phyloP scores from a whole-genome alignment of 2,113 vertebrate genomes.

The Tychaedon coryphoeus region DNA sequence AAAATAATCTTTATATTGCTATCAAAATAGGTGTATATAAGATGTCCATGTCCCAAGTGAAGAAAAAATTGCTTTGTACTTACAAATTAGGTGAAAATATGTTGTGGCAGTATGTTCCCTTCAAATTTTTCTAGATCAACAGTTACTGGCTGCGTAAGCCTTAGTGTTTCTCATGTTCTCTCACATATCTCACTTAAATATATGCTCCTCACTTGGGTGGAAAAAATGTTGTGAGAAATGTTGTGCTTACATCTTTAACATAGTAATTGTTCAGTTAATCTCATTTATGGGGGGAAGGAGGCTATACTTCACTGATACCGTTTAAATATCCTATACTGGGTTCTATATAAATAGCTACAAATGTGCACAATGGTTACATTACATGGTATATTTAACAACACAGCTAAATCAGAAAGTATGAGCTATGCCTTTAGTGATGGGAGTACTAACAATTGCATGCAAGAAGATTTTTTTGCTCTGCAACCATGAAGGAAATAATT shows the following conservation, averaged over 20 bases:
- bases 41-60: not conserved
- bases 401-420: slow-evolving; percentile 36
- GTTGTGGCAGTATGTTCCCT: not conserved
- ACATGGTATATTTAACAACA: slow-evolving; percentile 69
- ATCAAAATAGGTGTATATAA: not conserved
- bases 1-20: not conserved
- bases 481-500: slow-evolving; percentile 68
- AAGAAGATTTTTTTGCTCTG: slow-evolving; percentile 67
- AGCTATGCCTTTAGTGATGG: slow-evolving; percentile 25
- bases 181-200: not conserved
- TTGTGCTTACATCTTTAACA: slow-evolving; percentile 24
- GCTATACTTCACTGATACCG: slow-evolving; percentile 48
- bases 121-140: not conserved
- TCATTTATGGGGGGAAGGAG: slow-evolving; percentile 36
- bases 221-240: slow-evolving; percentile 18
- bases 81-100: not conserved
- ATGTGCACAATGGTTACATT: slow-evolving; percentile 63
- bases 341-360: slow-evolving; percentile 59
- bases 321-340: slow-evolving; percentile 50
- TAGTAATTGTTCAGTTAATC: slow-evolving; percentile 61
- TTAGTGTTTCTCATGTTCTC: not conserved
- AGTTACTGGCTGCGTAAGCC: not conserved
- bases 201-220: not conserved
- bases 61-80: not conserved
- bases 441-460: slow-evolving; percentile 49